Conservation (phyloP, 2,888 invertebrate genomes). For the Gastrophysa polygoni region DNA sequence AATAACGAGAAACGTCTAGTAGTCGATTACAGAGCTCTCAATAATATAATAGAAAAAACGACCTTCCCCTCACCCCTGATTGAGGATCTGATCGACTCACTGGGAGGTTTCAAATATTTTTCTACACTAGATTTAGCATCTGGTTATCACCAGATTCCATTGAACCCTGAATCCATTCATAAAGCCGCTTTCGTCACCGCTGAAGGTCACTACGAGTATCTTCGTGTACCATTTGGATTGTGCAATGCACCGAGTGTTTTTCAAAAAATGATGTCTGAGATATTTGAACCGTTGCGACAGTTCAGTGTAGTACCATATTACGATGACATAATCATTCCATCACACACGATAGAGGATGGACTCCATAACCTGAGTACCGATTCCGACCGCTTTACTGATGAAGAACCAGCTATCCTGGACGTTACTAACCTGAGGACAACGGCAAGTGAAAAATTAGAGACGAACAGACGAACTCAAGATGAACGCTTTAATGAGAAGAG, state of each 20-base stretch:
- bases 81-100: slow-evolving; percentile 30
- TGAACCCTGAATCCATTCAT: slow-evolving; percentile 35
- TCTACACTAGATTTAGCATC: slow-evolving; percentile 33
- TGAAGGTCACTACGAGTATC: slow-evolving; percentile 33
- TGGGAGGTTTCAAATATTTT: slow-evolving; percentile 33
- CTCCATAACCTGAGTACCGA: slow-evolving; percentile 8
- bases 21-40: slow-evolving; percentile 22
- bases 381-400: slow-evolving; percentile 16
- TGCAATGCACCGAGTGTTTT: slow-evolving; percentile 24
- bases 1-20: slow-evolving; percentile 19
- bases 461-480: too few relatives aligned
- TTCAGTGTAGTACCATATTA: slow-evolving; percentile 17
- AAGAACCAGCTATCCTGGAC: not conserved
- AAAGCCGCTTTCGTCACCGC: slow-evolving; percentile 35
- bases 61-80: slow-evolving; percentile 25
- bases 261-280: slow-evolving; percentile 27
- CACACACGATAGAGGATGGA: not conserved
- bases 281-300: slow-evolving; percentile 17
- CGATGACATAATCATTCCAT: slow-evolving; percentile 24
- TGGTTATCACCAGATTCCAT: slow-evolving; percentile 44
- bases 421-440: too few relatives aligned
- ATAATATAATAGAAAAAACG: slow-evolving; percentile 25
- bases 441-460: too few relatives aligned
- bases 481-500: too few relatives aligned
- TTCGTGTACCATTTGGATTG: slow-evolving; percentile 5